Evolutionary conservation across 92 coral and sea anemone species (phyloP).

Genomic region (Nematostella vectensis): DNA sequence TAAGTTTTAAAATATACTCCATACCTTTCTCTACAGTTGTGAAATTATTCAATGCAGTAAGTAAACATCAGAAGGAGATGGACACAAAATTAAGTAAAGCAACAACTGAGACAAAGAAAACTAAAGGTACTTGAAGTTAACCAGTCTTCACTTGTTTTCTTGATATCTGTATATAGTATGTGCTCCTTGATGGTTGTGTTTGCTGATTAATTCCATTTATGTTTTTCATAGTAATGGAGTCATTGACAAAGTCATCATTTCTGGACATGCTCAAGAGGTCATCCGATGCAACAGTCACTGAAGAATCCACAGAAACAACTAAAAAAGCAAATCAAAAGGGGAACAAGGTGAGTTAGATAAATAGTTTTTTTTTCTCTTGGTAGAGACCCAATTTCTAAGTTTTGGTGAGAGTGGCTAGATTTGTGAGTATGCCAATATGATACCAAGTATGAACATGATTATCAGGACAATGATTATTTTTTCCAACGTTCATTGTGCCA

Average conservation of each 20-base stretch:
- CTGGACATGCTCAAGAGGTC: conserved; percentile 88
- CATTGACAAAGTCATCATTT: conserved; percentile 83
- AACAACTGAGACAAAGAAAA: conserved; percentile 89
- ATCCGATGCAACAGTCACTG: conserved; percentile 32
- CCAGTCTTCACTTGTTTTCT: not conserved
- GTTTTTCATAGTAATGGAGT: conserved; percentile 30
- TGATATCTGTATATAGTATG: not conserved
- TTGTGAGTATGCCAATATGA: too few relatives aligned
- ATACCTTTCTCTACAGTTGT: conserved; percentile 49
- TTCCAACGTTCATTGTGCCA: too few relatives aligned
- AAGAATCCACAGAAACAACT: not conserved
- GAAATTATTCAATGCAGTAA: conserved; percentile 91
- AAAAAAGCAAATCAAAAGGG: not conserved
- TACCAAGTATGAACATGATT: too few relatives aligned
- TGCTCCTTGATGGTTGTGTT: not conserved
- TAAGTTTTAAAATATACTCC: too few relatives aligned
- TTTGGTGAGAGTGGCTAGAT: too few relatives aligned
- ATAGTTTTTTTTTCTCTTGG: too few relatives aligned
- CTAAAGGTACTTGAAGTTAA: conserved; percentile 50
- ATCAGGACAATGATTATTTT: too few relatives aligned
- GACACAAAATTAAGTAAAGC: conserved; percentile 78
- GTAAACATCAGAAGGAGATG: conserved; percentile 89
- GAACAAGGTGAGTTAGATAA: not conserved
- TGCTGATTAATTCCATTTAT: too few relatives aligned
- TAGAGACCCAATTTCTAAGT: too few relatives aligned